Evolutionary conservation across 2,113 vertebrate genomes (phyloP), one percentile per base, ranked within the genome.

Genomic region (Oenanthe melanoleuca): DNA sequence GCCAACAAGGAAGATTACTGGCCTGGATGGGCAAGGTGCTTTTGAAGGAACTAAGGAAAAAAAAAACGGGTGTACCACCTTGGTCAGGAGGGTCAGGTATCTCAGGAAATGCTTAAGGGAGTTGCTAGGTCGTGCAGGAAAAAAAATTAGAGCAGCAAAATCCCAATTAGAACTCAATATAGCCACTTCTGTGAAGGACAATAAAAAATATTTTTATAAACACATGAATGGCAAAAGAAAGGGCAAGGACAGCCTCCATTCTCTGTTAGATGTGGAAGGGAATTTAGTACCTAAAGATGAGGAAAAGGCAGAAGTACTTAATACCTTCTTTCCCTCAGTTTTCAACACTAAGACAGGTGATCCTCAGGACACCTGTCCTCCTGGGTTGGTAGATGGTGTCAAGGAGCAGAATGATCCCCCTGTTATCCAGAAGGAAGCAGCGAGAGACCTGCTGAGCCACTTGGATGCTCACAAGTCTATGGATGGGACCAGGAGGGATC

Each of bases 1-100:
- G 23, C 4, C 23, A 9, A 16, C 0, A 4, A 26, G 18, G 17
- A 22, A 42, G 33, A 63, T 1, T 2, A 17, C 17, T 2, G 1
- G 22, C 22, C 12, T 40, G 28, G 12, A 38, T 61, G 28, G 34
- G 45, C 56, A 60, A 37, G n/a, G 16, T 37, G 26, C 21, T 61
- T 60, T 61, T 49, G 34, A 25, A 33, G 34, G 44, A 50, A 33
- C 12, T 38, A 33, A 77, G 5, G 20, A 6, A 33, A 33, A 60
- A 42, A 42, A 42, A 42, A 34, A 45, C 28, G 11, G 16, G 9
- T 38, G 22, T 38, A 38, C 5, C 22, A 38, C 12, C 56, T 49
- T 60, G 33, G 28, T 56, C 33, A 77, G 28, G 22, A 49, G 12
- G n/a, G 26, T 31, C 21, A 38, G 14, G 20, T 31, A 18, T 31